Base-by-base conservation (phyloP, 1,140 invertebrate species). In the Pseudomyrmex sp. region DNA sequence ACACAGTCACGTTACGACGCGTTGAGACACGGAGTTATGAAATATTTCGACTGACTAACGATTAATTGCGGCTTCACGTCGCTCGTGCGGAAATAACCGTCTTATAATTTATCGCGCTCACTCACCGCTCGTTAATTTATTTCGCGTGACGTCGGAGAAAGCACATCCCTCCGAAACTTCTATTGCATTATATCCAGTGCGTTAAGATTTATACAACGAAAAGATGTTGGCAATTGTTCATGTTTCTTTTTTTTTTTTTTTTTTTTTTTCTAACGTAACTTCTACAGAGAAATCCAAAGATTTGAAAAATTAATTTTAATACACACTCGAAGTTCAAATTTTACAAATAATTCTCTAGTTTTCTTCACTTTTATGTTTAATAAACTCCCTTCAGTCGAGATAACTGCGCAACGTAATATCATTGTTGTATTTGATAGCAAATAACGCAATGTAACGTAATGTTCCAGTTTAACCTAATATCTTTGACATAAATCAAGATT, bases 21-120 rank as follows among this genome's bases (percentile, higher is more conserved):
- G 59, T 44, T 59, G 84, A 62, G 88, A 76, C 75, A 84, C 74
- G 68, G 58, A 76, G 74, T 82, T 59, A 89, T 89, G 88, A 89
- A 89, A 86, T 89, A 89, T 89, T 88, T 88, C 87, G 82, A 63
- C 76, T 84, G 59, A 72, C 35, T 63, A 82, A 73, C 87, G 87
- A 89, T 89, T 89, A 89, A 89, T 89, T 87, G 87, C 72, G 58
- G 56, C 75, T 84, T 58, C 82, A 63, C 75, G 80, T 89, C 87
- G 88, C 10, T 84, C 88, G 58, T 74, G 72, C 88, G 73, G 84
- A 89, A 88, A 83, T 89, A 89, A 86, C 84, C 63, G 75, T 76
- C 87, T 88, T 86, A 74, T 86, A 88, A 86, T 86, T 86, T 89
- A 89, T 88, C 35, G 73, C 62, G 48, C 68, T 54, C 59, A 69